Base-by-base conservation (phyloP, 2,113 vertebrate genomes). In the Rhadina sibilatrix region DNA sequence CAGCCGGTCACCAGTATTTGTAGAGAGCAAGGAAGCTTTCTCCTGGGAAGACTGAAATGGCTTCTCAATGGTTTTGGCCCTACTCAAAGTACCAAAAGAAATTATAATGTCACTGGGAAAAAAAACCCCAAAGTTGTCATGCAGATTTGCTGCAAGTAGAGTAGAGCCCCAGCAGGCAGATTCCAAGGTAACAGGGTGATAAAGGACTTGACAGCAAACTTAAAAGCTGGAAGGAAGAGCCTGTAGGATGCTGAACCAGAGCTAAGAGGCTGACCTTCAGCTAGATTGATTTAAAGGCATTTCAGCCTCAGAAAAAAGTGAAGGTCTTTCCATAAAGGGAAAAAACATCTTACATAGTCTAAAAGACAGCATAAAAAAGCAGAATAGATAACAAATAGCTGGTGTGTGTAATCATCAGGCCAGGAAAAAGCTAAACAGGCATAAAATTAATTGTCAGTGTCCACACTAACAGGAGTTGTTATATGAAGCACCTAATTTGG, bases 131-230 rank as follows among this genome's bases (percentile, higher is more conserved):
- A 60, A 38, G 30, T 27, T 75, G 66, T 75, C 63, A 86, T 63
- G 57, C 18, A 90, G 60, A 80, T 83, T 91, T 80, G 15, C 57
- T 89, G 66, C 57, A 76, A 72, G 57, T 24, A 47, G 23, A 72
- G 20, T 38, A 54, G 10, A 89, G 54, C 44, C 57, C 40, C 53
- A 80, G 59, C 56, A 91, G 89, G 57, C 66, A 95, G 53, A 83
- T 89, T 77, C 53, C 71, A 95, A 89, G 76, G 61, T 79, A 85
- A 87, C n/a, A 65, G 28, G 27, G 42, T 79, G 61, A 83, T 63
- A 89, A 91, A 91, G 71, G 33, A 83, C 52, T 94, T 87, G 37
- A 72, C 68, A 90, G 86, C 50, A 85, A 90, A 85, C 22, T 53
- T 83, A 24, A 92, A 92, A 88, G 74, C 50, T 87, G 33, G 28